Evolutionary conservation across 1,140 invertebrate genomes (phyloP).

Genomic region (Ladona fulva): DNA sequence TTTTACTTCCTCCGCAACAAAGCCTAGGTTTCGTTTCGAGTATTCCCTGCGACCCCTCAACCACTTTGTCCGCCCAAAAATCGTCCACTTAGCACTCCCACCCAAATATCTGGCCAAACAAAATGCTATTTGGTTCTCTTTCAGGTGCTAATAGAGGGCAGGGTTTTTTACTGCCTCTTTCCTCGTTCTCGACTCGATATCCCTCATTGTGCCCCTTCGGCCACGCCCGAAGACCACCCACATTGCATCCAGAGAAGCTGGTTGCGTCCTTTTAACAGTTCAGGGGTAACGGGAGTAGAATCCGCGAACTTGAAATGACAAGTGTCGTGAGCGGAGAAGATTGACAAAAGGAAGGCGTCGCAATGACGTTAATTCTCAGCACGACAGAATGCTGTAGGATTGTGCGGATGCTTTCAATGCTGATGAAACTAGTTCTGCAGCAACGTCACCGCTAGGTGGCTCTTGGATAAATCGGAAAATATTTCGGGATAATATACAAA

Average conservation of each 20-base stretch:
- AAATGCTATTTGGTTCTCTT: neutral
- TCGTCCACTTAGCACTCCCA: neutral
- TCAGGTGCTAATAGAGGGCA: neutral
- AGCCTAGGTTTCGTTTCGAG: no score
- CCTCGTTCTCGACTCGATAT: neutral
- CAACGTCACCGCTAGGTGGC: no score
- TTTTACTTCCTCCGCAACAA: no score
- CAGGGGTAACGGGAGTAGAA: neutral
- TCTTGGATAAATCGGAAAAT: no score
- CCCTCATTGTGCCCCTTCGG: neutral
- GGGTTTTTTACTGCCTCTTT: neutral
- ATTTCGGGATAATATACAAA: no score
- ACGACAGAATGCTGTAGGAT: no score
- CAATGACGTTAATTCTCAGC: no score
- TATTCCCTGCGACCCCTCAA: neutral
- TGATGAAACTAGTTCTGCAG: no score
- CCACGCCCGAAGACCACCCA: neutral
- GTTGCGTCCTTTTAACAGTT: neutral
- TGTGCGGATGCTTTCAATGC: no score
- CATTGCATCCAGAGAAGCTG: neutral
- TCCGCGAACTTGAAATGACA: no score
- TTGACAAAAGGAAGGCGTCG: no score
- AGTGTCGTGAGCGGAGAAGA: no score
- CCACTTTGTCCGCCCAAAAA: neutral
- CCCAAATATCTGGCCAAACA: neutral